These are phyloP conservation scores for Psilopogon haemacephalus DNA, from an alignment of 2,113 vertebrate species.

Conservation along the genomic window DNA sequence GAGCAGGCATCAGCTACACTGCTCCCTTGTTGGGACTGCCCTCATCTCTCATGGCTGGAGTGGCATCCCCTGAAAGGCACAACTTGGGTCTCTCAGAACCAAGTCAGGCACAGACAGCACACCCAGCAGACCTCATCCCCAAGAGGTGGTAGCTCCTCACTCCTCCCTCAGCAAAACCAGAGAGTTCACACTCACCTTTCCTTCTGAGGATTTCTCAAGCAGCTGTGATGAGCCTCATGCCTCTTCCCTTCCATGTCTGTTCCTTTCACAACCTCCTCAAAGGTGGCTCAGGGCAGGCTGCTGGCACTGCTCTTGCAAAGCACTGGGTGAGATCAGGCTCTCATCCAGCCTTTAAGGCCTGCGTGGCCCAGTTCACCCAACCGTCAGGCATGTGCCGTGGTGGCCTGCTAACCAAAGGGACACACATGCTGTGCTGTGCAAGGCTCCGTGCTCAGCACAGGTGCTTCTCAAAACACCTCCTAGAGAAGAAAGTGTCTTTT, in stretches of 20 bases:
- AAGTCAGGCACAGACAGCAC: neutral
- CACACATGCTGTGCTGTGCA: fast-evolving
- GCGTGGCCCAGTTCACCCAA: neutral
- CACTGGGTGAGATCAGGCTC: neutral
- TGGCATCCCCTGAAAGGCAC: fast-evolving
- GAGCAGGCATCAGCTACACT: neutral
- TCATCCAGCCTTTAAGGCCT: neutral
- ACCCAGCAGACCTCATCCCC: neutral
- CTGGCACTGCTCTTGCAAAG: neutral
- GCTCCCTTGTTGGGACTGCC: neutral
- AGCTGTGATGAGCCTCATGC: neutral
- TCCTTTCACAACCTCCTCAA: neutral
- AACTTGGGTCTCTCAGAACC: neutral
- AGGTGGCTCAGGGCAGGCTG: neutral
- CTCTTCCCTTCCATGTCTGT: fast-evolving
- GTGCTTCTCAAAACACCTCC: neutral
- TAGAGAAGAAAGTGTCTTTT: neutral
- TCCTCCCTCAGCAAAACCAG: neutral
- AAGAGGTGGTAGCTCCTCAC: neutral
- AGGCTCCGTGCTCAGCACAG: fast-evolving
- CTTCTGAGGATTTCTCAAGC: neutral
- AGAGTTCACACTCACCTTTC: neutral
- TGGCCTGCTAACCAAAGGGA: neutral
- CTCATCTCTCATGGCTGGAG: neutral
- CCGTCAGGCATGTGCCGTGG: neutral